phyloP scores from a whole-genome alignment of 1,140 invertebrate species.

The Cheumatopsyche charites region DNA sequence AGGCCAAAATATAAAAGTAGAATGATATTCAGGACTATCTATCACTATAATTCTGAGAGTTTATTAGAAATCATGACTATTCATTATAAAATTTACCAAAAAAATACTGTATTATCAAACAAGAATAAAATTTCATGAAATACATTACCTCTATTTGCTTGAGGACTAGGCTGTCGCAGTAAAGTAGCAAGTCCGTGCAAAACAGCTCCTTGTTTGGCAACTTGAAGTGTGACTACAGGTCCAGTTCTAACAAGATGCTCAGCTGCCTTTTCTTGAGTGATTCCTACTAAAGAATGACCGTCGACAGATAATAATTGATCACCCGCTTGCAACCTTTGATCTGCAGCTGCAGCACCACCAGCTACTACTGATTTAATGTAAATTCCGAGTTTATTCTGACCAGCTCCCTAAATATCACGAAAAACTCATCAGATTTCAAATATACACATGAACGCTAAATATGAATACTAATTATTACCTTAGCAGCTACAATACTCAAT shows the following conservation, averaged over 20 bases:
- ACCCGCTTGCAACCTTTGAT: slow-evolving; percentile 92
- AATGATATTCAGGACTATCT: no score
- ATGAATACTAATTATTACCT: slow-evolving; percentile 62
- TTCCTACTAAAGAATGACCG: slow-evolving; percentile 93
- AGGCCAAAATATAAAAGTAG: no score
- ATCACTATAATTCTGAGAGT: no score
- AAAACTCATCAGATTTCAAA: slow-evolving; percentile 1
- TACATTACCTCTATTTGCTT: slow-evolving; percentile 77
- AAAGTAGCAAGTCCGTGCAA: slow-evolving; percentile 95
- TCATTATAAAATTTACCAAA: neutral
- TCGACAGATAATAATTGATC: slow-evolving; percentile 98
- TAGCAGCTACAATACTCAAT: slow-evolving; percentile 91
- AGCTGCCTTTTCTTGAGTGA: slow-evolving; percentile 96
- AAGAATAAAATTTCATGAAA: no score
- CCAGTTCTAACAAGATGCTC: slow-evolving; percentile 95
- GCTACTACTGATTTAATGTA: slow-evolving; percentile 98
- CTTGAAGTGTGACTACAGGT: slow-evolving; percentile 90
- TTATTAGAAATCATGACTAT: slow-evolving; percentile 2
- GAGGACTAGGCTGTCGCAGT: slow-evolving; percentile 87
- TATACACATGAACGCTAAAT: slow-evolving; percentile 43
- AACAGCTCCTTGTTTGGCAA: slow-evolving; percentile 96
- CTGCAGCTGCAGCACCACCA: slow-evolving; percentile 92
- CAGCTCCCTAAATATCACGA: slow-evolving; percentile 71
- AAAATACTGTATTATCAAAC: no score
- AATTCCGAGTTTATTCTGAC: slow-evolving; percentile 91